Evolutionary conservation across 2,797 vertebrate genomes (phyloP).

Genomic region (Urosaurus nigricauda): DNA sequence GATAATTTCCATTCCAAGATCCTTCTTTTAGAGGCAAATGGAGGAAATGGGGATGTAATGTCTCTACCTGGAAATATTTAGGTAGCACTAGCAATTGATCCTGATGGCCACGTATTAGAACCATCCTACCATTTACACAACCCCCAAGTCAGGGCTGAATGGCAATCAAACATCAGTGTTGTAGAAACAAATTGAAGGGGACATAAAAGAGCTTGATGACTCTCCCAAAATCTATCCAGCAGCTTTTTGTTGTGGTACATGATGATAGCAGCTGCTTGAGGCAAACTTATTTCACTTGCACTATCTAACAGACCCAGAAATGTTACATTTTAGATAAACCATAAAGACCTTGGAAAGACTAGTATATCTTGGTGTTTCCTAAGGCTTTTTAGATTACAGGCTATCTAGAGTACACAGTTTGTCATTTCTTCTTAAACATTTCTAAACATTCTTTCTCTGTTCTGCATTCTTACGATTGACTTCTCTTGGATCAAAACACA

Average conservation of each 20-base stretch:
- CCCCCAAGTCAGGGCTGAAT: conserved; percentile 37
- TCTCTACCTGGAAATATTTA: conserved; percentile 30
- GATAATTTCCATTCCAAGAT: conserved; percentile 26
- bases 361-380: conserved; percentile 49
- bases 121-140: conserved; percentile 49
- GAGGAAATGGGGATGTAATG: not conserved
- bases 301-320: conserved; percentile 39
- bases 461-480: not conserved
- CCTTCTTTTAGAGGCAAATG: conserved; percentile 45
- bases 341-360: conserved; percentile 39
- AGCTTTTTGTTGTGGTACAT: conserved; percentile 58
- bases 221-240: conserved; percentile 52
- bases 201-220: conserved; percentile 65
- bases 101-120: conserved; percentile 63
- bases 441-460: not conserved
- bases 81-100: conserved; percentile 56
- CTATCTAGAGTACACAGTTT: conserved; percentile 27
- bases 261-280: conserved; percentile 60
- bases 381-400: conserved; percentile 37
- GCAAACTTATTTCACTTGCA: conserved; percentile 45
- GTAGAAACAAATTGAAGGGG: conserved; percentile 68
- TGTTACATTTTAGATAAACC: conserved; percentile 52
- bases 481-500: not conserved
- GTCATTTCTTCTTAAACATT: conserved; percentile 25
- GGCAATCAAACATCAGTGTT: conserved; percentile 61